Base-by-base conservation (phyloP, 2,888 invertebrate genomes). In the Drosophila tanythrix region DNA sequence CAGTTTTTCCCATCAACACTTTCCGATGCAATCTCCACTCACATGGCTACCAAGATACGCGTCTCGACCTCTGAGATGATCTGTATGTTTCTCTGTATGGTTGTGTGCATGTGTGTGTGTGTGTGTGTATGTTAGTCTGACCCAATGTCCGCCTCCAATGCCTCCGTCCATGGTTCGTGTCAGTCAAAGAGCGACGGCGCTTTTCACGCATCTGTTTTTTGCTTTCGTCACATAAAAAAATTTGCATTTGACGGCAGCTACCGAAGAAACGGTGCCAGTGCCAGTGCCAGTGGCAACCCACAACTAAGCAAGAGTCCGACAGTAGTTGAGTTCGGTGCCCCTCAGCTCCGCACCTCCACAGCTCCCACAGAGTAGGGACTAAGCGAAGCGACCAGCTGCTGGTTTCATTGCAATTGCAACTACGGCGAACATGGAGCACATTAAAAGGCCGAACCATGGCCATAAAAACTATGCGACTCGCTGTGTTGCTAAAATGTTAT, bases 401-500 rank as follows among this genome's bases (percentile, higher is more conserved):
- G 64, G 62, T 65, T 73, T 55, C 61, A 52, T 63, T 69, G 76
- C 74, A 76, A 55, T 66, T 70, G 74, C 64, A 64, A 62, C 77
- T 63, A 70, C 61, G 35, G 40, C 62, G 40, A 61, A 67, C 67
- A 65, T 50, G 69, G 73, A 64, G 77, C 66, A 70, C 79, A 81
- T 77, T 80, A 75, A 86, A 80, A 83, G 77, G 71, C 83, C 77
- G 77, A 71, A 25, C 82, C 82, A 69, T 68, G 80, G 76, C 75
- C 83, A 88, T 85, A 88, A 85, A 85, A 83, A 82, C 82, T 79
- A 83, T 81, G 72, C 69, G 72, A 72, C 71, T 70, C 83, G 68
- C 56, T 72, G 77, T 81, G 88, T 76, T 80, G 80, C 67, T 57
- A 71, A 67, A 80, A 78, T 80, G 82, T 74, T 74, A 80, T 88